These are phyloP conservation scores for Cyphomyrus plagiostoma DNA, from an alignment of 2,113 vertebrate species.

Conservation along the genomic window DNA sequence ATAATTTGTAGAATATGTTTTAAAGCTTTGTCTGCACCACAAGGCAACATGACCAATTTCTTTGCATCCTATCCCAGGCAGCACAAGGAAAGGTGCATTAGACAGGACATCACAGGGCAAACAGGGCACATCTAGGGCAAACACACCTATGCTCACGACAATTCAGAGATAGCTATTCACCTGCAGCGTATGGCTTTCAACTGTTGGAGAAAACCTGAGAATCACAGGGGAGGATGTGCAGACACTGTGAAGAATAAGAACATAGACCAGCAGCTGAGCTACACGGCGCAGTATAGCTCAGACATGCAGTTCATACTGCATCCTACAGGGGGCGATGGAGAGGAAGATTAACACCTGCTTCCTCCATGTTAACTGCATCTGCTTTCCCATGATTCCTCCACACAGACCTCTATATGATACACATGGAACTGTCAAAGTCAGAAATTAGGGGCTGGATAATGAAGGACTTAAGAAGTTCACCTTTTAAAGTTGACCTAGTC, in stretches of 20 bases:
- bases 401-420: background rate
- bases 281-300: background rate
- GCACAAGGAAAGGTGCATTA: background rate
- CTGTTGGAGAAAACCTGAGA: background rate
- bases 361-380: background rate
- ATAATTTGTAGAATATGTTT: no score
- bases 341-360: background rate
- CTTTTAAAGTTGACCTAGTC: background rate
- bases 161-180: background rate
- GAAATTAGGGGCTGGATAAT: background rate
- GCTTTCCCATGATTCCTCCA: background rate
- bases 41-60: no score
- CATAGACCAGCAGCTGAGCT: background rate
- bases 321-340: background rate
- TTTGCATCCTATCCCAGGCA: background rate
- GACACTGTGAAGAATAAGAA: background rate
- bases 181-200: background rate
- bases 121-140: background rate
- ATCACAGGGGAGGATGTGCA: background rate
- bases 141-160: background rate
- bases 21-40: no score
- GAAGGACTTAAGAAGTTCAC: background rate
- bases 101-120: background rate
- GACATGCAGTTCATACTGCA: background rate
- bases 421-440: background rate